Conservation (phyloP, 2,888 invertebrate genomes). For the Nomada goodeniana region DNA sequence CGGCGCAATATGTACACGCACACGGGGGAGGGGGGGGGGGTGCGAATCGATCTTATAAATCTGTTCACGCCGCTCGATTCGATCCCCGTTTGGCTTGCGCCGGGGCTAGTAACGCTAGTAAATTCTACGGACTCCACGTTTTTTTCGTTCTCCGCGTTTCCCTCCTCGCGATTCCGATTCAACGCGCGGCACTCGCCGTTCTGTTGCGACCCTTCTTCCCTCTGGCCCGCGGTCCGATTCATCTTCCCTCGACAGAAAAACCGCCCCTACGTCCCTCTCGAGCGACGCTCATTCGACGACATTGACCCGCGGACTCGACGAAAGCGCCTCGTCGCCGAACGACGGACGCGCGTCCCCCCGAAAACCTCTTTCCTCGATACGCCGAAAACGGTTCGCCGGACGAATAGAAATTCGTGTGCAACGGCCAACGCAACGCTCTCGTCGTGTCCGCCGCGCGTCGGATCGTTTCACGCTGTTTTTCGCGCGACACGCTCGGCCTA, state of each 20-base stretch:
- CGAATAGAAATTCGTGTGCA: no score
- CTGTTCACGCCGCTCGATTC: constrained; percentile 52
- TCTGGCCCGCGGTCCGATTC: constrained; percentile 16
- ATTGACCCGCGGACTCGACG: constrained; percentile 52
- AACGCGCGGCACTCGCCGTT: background rate
- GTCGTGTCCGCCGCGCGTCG: constrained; percentile 37
- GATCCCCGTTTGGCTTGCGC: constrained; percentile 69
- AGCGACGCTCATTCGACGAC: background rate
- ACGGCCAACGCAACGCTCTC: constrained; percentile 12
- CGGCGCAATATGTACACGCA: constrained; percentile 77
- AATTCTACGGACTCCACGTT: constrained; percentile 75
- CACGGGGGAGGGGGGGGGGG: constrained; percentile 32
- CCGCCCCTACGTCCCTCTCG: background rate
- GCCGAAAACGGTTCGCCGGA: no score
- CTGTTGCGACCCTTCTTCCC: constrained; percentile 12
- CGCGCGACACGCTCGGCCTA: constrained; percentile 45
- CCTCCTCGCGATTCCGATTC: constrained; percentile 7
- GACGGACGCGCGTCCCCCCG: no score
- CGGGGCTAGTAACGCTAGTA: constrained; percentile 78
- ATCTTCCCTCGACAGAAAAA: constrained; percentile 15
- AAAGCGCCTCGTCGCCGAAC: constrained; percentile 59
- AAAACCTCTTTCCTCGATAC: no score
- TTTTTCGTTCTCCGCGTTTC: constrained; percentile 29
- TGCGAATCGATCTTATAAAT: constrained; percentile 61
- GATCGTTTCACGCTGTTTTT: constrained; percentile 66